Evolutionary conservation across 1,140 invertebrate genomes (phyloP).

Genomic region (Scaptomyza graminum): DNA sequence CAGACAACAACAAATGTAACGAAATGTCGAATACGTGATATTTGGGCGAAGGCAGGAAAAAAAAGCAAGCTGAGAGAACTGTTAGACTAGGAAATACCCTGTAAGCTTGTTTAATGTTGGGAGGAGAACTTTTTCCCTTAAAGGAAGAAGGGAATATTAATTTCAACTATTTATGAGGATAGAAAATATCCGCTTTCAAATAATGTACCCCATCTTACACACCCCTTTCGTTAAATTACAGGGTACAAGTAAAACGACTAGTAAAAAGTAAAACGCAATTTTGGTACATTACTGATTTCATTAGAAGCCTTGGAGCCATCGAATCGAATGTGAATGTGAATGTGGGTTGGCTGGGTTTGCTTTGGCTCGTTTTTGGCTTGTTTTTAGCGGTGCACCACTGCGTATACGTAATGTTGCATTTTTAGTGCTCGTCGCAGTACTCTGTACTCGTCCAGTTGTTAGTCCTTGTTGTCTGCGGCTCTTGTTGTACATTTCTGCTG

Average conservation of each 20-base stretch:
- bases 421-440: constrained; percentile 60
- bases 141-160: no score
- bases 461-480: constrained; percentile 59
- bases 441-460: constrained; percentile 43
- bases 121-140: no score
- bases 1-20: constrained; percentile 44
- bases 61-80: neutral
- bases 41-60: constrained; percentile 5
- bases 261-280: constrained; percentile 18
- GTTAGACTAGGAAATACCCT: neutral
- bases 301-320: constrained; percentile 63
- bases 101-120: neutral
- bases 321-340: no score
- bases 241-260: constrained; percentile 5
- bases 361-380: constrained; percentile 25
- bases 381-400: constrained; percentile 76
- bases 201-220: no score
- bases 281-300: constrained; percentile 75
- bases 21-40: constrained; percentile 52
- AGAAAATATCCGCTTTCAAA: no score
- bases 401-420: constrained; percentile 83
- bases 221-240: neutral
- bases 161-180: no score
- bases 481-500: constrained; percentile 83
- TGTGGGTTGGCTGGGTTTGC: neutral